phyloP scores from a whole-genome alignment of 2,888 invertebrate species.

The Nomada flava region DNA sequence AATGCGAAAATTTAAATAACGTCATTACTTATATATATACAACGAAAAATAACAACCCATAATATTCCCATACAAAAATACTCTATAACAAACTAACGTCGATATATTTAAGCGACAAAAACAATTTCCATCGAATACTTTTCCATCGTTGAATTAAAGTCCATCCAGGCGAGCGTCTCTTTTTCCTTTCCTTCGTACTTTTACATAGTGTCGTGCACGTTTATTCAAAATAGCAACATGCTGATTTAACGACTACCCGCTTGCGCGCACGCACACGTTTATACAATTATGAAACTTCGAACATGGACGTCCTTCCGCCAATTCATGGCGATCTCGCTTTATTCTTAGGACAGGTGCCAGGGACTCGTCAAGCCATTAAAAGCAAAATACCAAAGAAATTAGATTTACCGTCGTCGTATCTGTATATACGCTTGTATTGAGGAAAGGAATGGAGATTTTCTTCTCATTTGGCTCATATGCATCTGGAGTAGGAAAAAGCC shows the following conservation, averaged over 20 bases:
- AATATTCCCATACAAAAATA: not conserved
- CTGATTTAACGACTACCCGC: slow-evolving; percentile 34
- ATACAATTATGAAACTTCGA: slow-evolving; percentile 29
- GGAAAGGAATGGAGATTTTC: slow-evolving; percentile 34
- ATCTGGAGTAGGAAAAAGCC: slow-evolving; percentile 73
- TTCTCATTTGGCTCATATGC: slow-evolving; percentile 57
- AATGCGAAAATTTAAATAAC: no score
- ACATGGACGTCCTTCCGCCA: slow-evolving; percentile 7
- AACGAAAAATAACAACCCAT: no score
- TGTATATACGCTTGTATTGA: not conserved
- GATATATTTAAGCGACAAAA: not conserved
- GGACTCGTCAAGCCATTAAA: not conserved
- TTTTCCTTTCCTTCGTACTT: slow-evolving; percentile 6
- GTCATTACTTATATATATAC: no score
- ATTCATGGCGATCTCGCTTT: slow-evolving; percentile 14
- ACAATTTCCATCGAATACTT: not conserved
- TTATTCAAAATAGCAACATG: slow-evolving; percentile 28
- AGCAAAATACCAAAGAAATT: not conserved
- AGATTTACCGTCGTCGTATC: not conserved
- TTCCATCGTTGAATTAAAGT: slow-evolving; percentile 8
- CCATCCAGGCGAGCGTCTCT: not conserved
- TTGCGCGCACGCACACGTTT: not conserved
- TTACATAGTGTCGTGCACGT: not conserved
- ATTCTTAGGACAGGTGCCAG: not conserved
- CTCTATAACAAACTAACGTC: not conserved